Percentiles rank a stretch among this genome's conserved stretches.
Conservation (phyloP, 2,888 invertebrate genomes). For the Xestia rhomboidea region DNA sequence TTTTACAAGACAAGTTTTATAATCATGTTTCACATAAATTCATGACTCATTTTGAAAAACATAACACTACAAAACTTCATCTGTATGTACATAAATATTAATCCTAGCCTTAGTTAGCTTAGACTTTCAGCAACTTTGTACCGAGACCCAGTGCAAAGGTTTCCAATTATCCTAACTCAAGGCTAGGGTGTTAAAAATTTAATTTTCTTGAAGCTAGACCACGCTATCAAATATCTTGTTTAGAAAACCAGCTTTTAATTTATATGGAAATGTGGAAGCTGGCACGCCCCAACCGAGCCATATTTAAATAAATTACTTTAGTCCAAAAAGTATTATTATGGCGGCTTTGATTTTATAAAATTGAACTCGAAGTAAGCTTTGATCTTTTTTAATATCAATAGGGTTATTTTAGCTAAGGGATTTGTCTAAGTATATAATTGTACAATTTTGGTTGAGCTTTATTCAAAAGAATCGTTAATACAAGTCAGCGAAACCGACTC, state of each 20-base stretch:
- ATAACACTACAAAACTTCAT: background rate
- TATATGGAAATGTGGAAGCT: slow-evolving; percentile 84
- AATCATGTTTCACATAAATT: background rate
- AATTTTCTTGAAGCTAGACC: slow-evolving; percentile 65
- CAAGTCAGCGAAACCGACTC: background rate
- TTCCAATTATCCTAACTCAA: slow-evolving; percentile 53
- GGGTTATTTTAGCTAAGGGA: background rate
- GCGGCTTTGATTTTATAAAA: slow-evolving; percentile 54
- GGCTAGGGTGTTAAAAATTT: slow-evolving; percentile 52
- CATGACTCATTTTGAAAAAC: background rate
- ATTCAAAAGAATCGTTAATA: background rate
- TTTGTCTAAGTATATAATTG: slow-evolving; percentile 10
- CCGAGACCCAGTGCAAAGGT: slow-evolving; percentile 35
- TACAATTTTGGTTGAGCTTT: slow-evolving; percentile 1
- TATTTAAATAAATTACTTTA: slow-evolving; percentile 77
- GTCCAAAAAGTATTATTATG: slow-evolving; percentile 62
- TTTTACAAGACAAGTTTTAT: background rate
- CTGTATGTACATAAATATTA: slow-evolving; percentile 13
- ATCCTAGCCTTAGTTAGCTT: slow-evolving; percentile 26
- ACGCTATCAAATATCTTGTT: slow-evolving; percentile 82
- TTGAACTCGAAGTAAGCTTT: slow-evolving; percentile 37
- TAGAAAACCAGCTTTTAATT: slow-evolving; percentile 83
- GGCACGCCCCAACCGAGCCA: slow-evolving; percentile 67
- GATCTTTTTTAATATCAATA: slow-evolving; percentile 8
- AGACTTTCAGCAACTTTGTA: slow-evolving; percentile 29